These are phyloP conservation scores for Tringa solitaria DNA, from an alignment of 2,113 vertebrate genomes.

Conservation along the genomic window DNA sequence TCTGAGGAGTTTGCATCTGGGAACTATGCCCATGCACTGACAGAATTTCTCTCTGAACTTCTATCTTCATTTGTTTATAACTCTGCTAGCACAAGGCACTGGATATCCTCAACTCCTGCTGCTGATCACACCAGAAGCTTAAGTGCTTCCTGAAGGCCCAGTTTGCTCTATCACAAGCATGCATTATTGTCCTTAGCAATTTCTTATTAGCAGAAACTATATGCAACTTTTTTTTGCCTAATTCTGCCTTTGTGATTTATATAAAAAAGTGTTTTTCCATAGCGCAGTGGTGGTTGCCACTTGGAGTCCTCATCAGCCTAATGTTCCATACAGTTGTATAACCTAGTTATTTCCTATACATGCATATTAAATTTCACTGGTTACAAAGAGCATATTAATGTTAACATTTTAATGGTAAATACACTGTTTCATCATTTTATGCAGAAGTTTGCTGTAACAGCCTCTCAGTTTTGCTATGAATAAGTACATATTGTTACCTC, in stretches of 20 bases:
- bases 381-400: not conserved
- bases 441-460: not conserved
- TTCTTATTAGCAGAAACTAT: not conserved
- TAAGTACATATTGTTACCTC: not conserved
- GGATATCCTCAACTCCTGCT: slow-evolving; percentile 4
- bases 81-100: not conserved
- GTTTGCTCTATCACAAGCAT: not conserved
- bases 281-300: not conserved
- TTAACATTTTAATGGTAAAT: slow-evolving; percentile 8
- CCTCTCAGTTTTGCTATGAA: not conserved
- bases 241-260: not conserved
- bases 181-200: not conserved
- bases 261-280: not conserved
- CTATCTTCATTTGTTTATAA: not conserved
- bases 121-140: not conserved
- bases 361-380: not conserved
- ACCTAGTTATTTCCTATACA: not conserved
- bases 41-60: slow-evolving; percentile 8
- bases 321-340: not conserved
- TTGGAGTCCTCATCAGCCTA: slow-evolving; percentile 29
- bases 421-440: not conserved
- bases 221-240: not conserved
- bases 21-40: not conserved
- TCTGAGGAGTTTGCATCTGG: not conserved
- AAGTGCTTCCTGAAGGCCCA: not conserved